Conservation (phyloP, 2,113 vertebrate genomes). For the Myiagra hebetior region DNA sequence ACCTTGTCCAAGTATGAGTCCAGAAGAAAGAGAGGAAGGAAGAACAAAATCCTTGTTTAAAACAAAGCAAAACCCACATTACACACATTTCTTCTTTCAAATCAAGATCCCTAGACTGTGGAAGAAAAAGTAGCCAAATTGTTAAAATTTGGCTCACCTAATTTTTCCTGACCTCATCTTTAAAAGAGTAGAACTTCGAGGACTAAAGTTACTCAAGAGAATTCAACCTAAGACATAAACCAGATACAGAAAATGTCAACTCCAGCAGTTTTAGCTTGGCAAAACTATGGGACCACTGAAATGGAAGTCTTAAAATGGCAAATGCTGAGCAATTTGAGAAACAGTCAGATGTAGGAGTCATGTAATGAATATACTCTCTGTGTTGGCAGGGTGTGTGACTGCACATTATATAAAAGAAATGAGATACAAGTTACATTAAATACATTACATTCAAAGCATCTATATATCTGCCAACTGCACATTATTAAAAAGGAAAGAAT, state of each 20-base stretch:
- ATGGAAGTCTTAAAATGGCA: background rate
- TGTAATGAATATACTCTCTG: background rate
- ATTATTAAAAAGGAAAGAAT: background rate
- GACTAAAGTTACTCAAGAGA: background rate
- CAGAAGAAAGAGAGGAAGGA: background rate
- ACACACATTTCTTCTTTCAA: background rate
- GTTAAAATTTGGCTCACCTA: no score
- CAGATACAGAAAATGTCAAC: background rate
- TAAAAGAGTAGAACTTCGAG: background rate
- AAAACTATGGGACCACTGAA: background rate
- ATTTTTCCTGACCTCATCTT: background rate
- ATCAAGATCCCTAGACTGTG: background rate
- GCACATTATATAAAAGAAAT: background rate
- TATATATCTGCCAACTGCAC: background rate
- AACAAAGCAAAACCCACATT: background rate
- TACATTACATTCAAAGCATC: background rate
- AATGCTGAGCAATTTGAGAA: background rate
- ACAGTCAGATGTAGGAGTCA: background rate
- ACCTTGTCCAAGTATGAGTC: background rate
- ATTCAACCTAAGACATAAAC: background rate
- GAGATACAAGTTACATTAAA: background rate
- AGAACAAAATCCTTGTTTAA: background rate
- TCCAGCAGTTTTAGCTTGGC: background rate
- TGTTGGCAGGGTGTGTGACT: background rate
- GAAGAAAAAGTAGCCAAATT: background rate